Evolutionary conservation across 1,140 invertebrate genomes (phyloP), one percentile per base, ranked within the genome.

Genomic region (Scylla paramamosain): DNA sequence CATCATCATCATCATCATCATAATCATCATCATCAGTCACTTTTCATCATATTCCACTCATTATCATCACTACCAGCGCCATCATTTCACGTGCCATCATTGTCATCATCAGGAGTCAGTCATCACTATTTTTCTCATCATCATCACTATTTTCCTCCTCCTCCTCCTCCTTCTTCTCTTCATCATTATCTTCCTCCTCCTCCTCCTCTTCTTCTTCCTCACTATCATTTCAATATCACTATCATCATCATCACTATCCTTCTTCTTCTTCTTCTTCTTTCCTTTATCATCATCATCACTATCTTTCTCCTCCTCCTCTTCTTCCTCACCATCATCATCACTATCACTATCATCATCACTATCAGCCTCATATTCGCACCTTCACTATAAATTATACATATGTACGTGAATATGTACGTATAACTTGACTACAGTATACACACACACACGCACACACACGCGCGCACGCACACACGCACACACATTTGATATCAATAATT

Each of bases 1-100:
- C 86, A 88, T 88, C 86, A 29, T 46, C 86, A 88, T 88, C 45
- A 46, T 46, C 86, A 88, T 46, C 86, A 32, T 46, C 31, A 88
- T 46, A 10, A 88, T 45, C 86, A 88, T 32, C 86, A 88, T 46
- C 86, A 88, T 88, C 32, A 12, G n/a, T 31, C 32, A 86, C n/a
- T 48, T 39, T 39, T 59, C 52, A 3, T 59, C 16, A n/a, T n/a
- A n/a, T n/a, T n/a, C 12, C 10, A 0, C 10, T 59, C 52, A 59
- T 59, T 8, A 59, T 59, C 52, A 59, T 59, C 52, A 39, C 25
- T 20, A 39, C 8, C 45, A 90, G 8, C 0, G 20, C 45, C 7
- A n/a, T 31, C 8, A 59, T 59, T 48, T 48, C 46, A 4, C 4
- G 14, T 14, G 14, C 46, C 16, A 59, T 59, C 52, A 59, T 8